A percentile compares a stretch with the other conserved stretches of the same genome.
Conservation (phyloP, 2,113 vertebrate species). For the Elanoides forficatus region DNA sequence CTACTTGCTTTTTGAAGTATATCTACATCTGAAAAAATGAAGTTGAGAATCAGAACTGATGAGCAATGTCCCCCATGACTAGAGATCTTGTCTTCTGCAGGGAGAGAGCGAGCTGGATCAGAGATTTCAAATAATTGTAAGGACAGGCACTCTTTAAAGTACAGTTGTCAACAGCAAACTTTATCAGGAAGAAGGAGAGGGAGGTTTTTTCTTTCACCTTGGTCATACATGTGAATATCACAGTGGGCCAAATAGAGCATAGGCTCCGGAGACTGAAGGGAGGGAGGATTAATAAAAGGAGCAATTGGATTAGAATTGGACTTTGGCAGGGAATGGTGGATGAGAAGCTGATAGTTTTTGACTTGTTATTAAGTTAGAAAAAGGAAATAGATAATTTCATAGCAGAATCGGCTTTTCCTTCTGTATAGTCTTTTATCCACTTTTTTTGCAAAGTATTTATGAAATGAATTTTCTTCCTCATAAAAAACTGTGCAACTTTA, state of each 20-base stretch:
- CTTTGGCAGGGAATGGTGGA: constrained; percentile 5
- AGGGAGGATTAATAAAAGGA: constrained; percentile 28
- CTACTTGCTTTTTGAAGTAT: neutral
- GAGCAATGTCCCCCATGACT: neutral
- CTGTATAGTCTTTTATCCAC: neutral
- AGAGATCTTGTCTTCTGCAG: neutral
- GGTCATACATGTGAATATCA: constrained; percentile 24
- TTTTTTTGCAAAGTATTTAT: neutral
- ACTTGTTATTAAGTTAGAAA: constrained; percentile 47
- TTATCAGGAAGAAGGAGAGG: neutral
- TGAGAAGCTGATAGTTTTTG: constrained; percentile 45
- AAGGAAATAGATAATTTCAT: constrained; percentile 25
- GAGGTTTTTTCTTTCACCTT: constrained; percentile 24
- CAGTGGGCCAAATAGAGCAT: constrained; percentile 12
- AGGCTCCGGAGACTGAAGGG: constrained; percentile 1
- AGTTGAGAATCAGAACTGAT: neutral
- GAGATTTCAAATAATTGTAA: neutral
- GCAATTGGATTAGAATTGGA: constrained; percentile 49
- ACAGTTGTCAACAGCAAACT: constrained; percentile 11
- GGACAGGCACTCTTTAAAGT: neutral
- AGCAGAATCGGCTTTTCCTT: constrained; percentile 2
- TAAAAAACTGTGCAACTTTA: neutral
- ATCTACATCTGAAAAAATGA: neutral
- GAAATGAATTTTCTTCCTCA: constrained; percentile 13
- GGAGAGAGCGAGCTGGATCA: neutral